Percentiles rank a stretch among this genome's conserved stretches.
These are phyloP conservation scores for Ivindomyrus marchei DNA, from an alignment of 2,113 vertebrate genomes.

Conservation along the genomic window DNA sequence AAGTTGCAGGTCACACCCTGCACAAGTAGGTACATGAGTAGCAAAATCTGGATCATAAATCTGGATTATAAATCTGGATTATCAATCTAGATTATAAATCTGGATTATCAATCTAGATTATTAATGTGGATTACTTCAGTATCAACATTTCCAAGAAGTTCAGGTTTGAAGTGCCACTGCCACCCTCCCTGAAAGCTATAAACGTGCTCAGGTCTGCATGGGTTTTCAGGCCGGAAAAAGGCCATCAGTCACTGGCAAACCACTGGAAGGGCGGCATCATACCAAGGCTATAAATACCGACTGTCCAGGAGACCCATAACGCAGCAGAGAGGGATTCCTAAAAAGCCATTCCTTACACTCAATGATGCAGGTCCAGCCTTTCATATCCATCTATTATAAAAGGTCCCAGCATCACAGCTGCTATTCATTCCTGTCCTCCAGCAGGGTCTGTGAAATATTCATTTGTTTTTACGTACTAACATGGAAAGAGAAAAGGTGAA, in stretches of 20 bases:
- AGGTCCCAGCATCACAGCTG: slow-evolving; percentile 35
- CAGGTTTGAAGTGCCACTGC: background rate
- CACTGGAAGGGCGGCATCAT: slow-evolving; percentile 1
- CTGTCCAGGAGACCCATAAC: slow-evolving; percentile 26
- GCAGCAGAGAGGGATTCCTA: slow-evolving; percentile 30
- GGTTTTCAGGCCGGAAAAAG: background rate
- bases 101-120: too few species aligned
- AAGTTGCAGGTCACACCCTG: background rate
- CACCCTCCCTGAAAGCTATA: background rate
- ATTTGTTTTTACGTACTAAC: slow-evolving; percentile 46
- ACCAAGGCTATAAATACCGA: slow-evolving; percentile 31
- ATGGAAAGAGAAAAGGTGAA: slow-evolving; percentile 43
- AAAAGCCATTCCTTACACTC: slow-evolving; percentile 45
- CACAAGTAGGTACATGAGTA: background rate
- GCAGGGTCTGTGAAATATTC: slow-evolving; percentile 48
- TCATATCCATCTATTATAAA: slow-evolving; percentile 54
- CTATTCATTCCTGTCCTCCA: slow-evolving; percentile 42
- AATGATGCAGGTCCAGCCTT: slow-evolving; percentile 41
- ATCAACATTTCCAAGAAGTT: background rate
- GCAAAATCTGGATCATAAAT: background rate
- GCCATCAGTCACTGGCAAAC: slow-evolving; percentile 16
- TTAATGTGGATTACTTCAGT: background rate
- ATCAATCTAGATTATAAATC: too few species aligned
- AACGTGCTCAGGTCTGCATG: background rate
- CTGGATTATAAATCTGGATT: background rate